Evolutionary conservation across 1,140 invertebrate genomes (phyloP).

Genomic region (Paramacrobiotus metropolitanus): DNA sequence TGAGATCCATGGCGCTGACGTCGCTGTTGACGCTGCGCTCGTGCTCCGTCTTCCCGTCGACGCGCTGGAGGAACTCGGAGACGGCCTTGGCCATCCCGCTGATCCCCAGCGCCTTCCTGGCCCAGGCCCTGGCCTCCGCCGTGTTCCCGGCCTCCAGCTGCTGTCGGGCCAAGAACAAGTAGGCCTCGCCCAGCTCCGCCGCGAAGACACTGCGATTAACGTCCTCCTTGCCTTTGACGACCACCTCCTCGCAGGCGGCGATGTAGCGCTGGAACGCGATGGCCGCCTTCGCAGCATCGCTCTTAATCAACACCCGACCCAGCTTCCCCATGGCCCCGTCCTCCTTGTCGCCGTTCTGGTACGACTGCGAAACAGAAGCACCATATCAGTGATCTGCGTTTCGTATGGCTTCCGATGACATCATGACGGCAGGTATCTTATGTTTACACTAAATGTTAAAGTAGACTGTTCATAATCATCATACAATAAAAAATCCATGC

Average conservation of each 20-base stretch:
- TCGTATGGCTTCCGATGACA: too few relatives aligned
- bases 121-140: neutral
- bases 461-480: too few relatives aligned
- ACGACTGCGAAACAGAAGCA: too few relatives aligned
- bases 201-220: neutral
- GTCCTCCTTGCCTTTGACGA: conserved; percentile 1
- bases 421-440: too few relatives aligned
- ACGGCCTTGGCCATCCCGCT: too few relatives aligned
- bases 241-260: neutral
- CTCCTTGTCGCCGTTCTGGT: neutral
- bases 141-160: neutral
- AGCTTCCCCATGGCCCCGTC: neutral
- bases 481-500: too few relatives aligned
- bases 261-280: neutral
- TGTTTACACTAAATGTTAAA: too few relatives aligned
- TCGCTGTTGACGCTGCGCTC: too few relatives aligned
- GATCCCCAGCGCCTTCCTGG: neutral
- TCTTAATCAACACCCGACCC: neutral
- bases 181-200: neutral
- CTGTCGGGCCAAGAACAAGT: neutral
- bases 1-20: too few relatives aligned
- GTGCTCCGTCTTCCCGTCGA: too few relatives aligned
- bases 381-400: too few relatives aligned
- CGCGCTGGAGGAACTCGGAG: too few relatives aligned
- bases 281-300: neutral